phyloP scores from a whole-genome alignment of 2,113 vertebrate species.

The Actinemys pallida region DNA sequence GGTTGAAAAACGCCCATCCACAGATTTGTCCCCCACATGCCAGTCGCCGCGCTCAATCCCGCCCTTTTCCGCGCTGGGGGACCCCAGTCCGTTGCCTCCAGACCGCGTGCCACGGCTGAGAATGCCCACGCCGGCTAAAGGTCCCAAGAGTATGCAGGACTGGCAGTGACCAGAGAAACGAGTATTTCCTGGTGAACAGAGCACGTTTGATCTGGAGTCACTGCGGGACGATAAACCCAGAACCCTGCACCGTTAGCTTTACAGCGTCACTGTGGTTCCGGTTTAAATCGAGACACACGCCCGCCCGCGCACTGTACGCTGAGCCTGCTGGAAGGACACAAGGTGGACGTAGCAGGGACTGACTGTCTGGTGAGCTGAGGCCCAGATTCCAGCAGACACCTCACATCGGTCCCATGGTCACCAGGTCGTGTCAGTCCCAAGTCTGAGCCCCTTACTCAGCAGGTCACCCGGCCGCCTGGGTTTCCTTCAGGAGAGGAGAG shows the following conservation, averaged over 20 bases:
- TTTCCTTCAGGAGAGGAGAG: background rate
- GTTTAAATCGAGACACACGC: background rate
- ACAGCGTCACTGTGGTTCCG: background rate
- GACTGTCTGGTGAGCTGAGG: background rate
- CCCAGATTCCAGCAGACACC: background rate
- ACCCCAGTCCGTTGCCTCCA: too few species aligned
- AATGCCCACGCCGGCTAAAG: background rate
- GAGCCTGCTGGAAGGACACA: background rate
- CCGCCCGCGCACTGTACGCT: background rate
- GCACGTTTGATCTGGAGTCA: background rate
- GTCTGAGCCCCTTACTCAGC: background rate
- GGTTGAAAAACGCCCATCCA: background rate
- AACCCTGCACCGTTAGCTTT: background rate
- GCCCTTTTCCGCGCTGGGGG: background rate
- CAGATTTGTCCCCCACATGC: background rate
- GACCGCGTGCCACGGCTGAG: background rate
- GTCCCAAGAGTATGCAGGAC: background rate
- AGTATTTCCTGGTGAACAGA: background rate
- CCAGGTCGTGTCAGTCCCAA: background rate
- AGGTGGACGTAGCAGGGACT: background rate
- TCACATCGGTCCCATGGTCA: background rate
- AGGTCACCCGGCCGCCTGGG: background rate
- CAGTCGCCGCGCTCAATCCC: background rate
- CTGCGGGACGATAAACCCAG: background rate
- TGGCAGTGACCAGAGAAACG: background rate